phyloP scores from a whole-genome alignment of 2,888 invertebrate genomes.

The Andricus quercusramuli region DNA sequence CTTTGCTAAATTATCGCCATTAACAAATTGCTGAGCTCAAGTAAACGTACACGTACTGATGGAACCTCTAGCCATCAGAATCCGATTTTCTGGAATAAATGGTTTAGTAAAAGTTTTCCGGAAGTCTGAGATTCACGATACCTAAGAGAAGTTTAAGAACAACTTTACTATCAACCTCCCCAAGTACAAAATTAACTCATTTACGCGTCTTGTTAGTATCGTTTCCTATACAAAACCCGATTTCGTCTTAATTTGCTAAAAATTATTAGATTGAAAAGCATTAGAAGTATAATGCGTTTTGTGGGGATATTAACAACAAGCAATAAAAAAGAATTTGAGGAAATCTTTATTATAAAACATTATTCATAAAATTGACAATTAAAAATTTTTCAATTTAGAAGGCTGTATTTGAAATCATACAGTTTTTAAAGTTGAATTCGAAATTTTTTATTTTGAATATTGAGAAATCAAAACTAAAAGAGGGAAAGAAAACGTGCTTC shows the following conservation, averaged over 20 bases:
- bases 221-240: not conserved
- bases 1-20: conserved; percentile 57
- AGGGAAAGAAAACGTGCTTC: no score
- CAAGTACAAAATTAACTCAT: not conserved
- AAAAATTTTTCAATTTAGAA: no score
- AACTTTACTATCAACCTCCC: not conserved
- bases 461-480: no score
- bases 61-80: conserved; percentile 21
- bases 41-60: conserved; percentile 12
- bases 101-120: not conserved
- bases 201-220: not conserved
- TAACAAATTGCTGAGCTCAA: conserved; percentile 55
- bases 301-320: no score
- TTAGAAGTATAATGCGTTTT: no score
- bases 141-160: not conserved
- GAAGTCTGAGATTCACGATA: not conserved
- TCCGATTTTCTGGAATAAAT: conserved; percentile 10
- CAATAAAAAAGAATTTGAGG: no score
- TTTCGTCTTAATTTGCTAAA: not conserved
- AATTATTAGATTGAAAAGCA: not conserved
- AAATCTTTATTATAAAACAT: no score
- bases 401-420: no score
- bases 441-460: no score
- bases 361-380: no score
- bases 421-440: no score